These are phyloP conservation scores for Martes martes DNA, from an alignment of 2,113 vertebrate species.

Conservation along the genomic window DNA sequence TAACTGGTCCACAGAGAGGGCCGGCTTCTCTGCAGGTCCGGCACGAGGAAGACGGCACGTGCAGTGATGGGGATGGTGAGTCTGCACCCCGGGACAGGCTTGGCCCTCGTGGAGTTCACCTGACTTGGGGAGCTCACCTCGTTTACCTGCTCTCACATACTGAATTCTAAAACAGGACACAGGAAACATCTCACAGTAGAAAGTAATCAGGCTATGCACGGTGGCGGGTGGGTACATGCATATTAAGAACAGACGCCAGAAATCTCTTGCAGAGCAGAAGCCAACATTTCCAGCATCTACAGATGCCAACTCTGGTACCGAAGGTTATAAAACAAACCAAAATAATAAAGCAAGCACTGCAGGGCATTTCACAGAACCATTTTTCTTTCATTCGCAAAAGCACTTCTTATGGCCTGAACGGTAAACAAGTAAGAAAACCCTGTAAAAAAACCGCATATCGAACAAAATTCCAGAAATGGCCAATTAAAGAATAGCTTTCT, in stretches of 20 bases:
- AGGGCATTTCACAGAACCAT: not conserved
- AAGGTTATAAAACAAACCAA: constrained; percentile 48
- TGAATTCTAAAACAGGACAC: not conserved
- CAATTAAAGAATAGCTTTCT: not conserved
- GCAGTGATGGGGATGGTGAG: accelerated
- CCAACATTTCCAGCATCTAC: not conserved
- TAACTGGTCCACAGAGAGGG: not conserved
- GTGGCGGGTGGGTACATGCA: not conserved
- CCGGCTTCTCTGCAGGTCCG: not conserved
- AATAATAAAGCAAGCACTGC: not conserved
- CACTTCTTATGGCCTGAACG: not conserved
- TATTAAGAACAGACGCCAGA: not conserved
- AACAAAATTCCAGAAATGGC: not conserved
- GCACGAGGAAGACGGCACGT: accelerated
- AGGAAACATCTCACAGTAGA: constrained; percentile 53
- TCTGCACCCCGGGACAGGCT: not conserved
- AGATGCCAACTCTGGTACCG: constrained; percentile 33
- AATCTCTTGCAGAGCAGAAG: not conserved
- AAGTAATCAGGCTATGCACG: not conserved
- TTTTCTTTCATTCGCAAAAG: not conserved
- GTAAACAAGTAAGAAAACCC: not conserved
- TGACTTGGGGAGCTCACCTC: accelerated
- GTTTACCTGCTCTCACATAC: not conserved
- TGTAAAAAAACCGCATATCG: not conserved
- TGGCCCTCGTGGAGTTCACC: accelerated